A percentile compares a stretch with the other conserved stretches of the same genome.
phyloP scores from a whole-genome alignment of 1,140 invertebrate genomes.

The Branchinecta lynchi region DNA sequence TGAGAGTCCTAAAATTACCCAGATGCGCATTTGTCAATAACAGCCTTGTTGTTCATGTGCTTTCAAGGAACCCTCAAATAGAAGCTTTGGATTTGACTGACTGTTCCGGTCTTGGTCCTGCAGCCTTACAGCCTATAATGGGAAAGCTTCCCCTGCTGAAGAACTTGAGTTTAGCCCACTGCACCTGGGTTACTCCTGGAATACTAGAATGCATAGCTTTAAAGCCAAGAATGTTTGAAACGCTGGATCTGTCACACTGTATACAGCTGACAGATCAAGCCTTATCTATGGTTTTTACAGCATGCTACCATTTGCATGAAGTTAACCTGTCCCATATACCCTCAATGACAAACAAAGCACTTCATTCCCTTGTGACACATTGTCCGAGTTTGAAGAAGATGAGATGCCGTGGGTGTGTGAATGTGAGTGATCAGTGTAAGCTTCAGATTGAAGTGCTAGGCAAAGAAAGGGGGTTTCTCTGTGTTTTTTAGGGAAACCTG shows the following conservation, averaged over 20 bases:
- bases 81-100: background rate
- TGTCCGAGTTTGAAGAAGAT: background rate
- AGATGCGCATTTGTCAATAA: background rate
- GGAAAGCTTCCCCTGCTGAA: background rate
- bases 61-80: background rate
- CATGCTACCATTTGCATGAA: background rate
- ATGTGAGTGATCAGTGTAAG: background rate
- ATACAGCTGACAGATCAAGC: slow-evolving; percentile 6
- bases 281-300: background rate
- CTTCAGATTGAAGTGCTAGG: background rate
- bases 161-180: background rate
- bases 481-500: background rate
- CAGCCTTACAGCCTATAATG: background rate
- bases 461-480: background rate
- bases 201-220: background rate
- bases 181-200: background rate
- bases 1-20: background rate
- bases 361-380: background rate
- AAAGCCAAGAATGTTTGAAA: background rate
- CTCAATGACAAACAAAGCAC: background rate
- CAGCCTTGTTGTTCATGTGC: background rate
- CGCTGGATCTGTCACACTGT: background rate
- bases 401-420: background rate
- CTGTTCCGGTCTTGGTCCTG: background rate
- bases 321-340: background rate